These are phyloP conservation scores for Bovichtus variegatus DNA, from an alignment of 2,797 vertebrate genomes.

Conservation along the genomic window DNA sequence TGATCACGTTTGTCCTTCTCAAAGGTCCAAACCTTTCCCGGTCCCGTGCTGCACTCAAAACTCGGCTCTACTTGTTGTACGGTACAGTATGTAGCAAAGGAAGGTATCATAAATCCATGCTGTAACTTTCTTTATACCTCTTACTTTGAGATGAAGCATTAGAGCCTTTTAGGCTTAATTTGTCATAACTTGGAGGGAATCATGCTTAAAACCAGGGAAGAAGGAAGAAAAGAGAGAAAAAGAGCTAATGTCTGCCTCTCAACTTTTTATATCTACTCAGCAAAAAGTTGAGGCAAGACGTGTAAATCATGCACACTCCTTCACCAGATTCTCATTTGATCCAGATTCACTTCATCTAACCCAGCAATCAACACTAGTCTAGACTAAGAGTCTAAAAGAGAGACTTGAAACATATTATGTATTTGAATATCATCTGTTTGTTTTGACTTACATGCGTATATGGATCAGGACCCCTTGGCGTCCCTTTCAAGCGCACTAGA, in stretches of 20 bases:
- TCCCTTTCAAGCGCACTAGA: too few relatives aligned
- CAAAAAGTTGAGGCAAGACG: constrained; percentile 8
- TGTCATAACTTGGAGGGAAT: not conserved
- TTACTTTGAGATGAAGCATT: not conserved
- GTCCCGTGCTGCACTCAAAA: not conserved
- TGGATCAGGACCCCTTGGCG: too few relatives aligned
- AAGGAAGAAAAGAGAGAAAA: not conserved
- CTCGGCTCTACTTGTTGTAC: not conserved
- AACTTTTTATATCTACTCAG: constrained; percentile 22
- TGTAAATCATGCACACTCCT: constrained; percentile 29
- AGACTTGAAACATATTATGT: not conserved
- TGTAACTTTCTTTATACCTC: not conserved
- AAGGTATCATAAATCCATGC: not conserved
- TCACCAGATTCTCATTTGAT: constrained; percentile 31
- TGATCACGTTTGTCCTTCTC: constrained; percentile 63
- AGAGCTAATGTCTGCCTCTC: not conserved
- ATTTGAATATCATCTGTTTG: not conserved
- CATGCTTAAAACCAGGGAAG: not conserved
- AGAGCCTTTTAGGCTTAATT: not conserved
- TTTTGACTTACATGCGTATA: not conserved
- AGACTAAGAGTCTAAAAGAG: too few relatives aligned
- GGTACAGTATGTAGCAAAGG: not conserved
- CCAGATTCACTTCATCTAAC: constrained; percentile 26
- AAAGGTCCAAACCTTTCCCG: constrained; percentile 41
- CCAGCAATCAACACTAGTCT: not conserved